Base-by-base conservation (phyloP, 2,888 invertebrate genomes). In the Ephialtes manifestator region DNA sequence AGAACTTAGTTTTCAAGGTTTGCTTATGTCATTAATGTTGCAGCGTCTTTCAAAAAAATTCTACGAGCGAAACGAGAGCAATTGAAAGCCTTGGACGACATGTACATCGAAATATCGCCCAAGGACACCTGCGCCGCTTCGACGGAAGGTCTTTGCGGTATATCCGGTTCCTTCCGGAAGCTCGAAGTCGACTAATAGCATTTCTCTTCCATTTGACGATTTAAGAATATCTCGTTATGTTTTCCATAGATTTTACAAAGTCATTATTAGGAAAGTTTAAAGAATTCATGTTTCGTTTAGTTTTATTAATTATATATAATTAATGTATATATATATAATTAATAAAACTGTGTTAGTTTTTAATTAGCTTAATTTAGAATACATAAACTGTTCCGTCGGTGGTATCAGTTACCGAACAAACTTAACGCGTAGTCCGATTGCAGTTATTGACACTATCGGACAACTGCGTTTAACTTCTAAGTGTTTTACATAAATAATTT, bases 161-260 rank as follows among this genome's bases (percentile, higher is more conserved):
- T 97, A 70, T 96, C 97, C 86, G 98, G 98, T 28, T 97, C 97
- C 80, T 98, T 98, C 94, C 96, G 98, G 92, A 97, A 97, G 94
- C 95, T 98, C 81, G 97, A 97, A 93, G 96, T 98, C 83, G 98
- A 98, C 94, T 98, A 95, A 95, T 68, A 48, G 24, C 60, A 18
- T 53, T n/a, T 24, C n/a, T 55, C 15, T 67, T 20, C 67, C 60
- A 31, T 7, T 70, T 28, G 15, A 18, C 1, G 1, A 65, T 20
- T 13, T 65, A 20, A 65, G 0, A 20, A 20, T 39, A 43, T 60
- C 15, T 53, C 31, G 76, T 77, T 80, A 75, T 63, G 35, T 67
- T 85, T 43, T 48, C n/a, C 18, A 18, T 51, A 53, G 46, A 46
- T 75, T 51, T 80, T 71, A 58, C 75, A 68, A 80, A 67, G 70